Conservation (phyloP, 2,797 vertebrate species). For the Fringilla coelebs region DNA sequence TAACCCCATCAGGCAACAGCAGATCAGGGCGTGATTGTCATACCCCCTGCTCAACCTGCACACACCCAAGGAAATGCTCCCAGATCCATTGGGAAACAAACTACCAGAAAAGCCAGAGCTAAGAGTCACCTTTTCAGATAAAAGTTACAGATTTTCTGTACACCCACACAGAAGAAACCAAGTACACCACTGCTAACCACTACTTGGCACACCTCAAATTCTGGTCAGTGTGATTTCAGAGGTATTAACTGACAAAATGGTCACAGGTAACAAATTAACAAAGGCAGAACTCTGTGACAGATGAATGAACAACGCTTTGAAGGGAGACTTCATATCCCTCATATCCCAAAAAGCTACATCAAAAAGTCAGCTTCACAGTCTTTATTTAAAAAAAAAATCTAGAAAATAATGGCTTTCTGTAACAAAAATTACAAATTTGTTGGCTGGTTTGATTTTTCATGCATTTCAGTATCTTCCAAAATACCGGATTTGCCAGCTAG, state of each 20-base stretch:
- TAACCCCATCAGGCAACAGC: not conserved
- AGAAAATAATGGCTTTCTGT: not conserved
- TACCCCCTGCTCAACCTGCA: not conserved
- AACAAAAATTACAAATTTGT: not conserved
- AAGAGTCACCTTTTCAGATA: not conserved
- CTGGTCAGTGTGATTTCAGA: not conserved
- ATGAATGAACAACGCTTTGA: not conserved
- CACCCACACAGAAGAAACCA: not conserved
- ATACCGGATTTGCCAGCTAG: not conserved
- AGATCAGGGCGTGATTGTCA: not conserved
- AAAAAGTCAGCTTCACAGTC: not conserved
- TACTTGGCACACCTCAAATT: not conserved
- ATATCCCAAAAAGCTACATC: not conserved
- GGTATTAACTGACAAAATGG: not conserved
- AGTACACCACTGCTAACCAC: not conserved
- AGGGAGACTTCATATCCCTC: not conserved
- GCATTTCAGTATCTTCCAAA: not conserved
- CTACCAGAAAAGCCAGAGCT: not conserved
- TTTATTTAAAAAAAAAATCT: no score
- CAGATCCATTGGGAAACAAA: not conserved
- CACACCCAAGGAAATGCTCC: rapidly evolving
- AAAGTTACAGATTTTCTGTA: not conserved
- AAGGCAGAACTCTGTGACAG: not conserved
- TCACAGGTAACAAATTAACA: not conserved
- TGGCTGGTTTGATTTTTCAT: not conserved